Evolutionary conservation across 2,888 invertebrate species (phyloP).

Genomic region (Pristionchus japonicus): DNA sequence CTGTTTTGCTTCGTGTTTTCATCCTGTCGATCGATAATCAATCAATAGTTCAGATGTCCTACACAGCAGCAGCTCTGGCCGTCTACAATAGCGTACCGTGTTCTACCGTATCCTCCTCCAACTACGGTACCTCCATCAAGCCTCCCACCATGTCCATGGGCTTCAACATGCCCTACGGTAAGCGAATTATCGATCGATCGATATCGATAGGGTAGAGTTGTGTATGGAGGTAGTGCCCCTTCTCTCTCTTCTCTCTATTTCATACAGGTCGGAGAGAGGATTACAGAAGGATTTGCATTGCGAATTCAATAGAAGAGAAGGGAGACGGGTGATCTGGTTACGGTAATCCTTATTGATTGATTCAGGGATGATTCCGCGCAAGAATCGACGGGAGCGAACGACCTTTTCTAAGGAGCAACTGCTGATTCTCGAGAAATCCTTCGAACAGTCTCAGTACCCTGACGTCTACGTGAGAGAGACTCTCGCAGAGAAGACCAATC

Average conservation of each 20-base stretch:
- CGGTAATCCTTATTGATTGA: background rate
- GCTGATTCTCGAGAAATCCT: conserved; percentile 26
- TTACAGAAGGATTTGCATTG: conserved; percentile 46
- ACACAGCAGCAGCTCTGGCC: background rate
- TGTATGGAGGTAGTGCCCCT: background rate
- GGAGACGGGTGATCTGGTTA: background rate
- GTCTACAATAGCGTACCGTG: background rate
- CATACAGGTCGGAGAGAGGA: conserved; percentile 28
- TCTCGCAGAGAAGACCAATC: conserved; percentile 34
- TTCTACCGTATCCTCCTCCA: conserved; percentile 24
- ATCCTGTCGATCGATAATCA: background rate
- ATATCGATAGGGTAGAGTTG: background rate
- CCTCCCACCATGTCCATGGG: background rate
- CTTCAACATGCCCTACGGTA: conserved; percentile 35
- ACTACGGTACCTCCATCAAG: background rate
- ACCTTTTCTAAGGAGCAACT: conserved; percentile 41
- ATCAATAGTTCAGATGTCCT: background rate
- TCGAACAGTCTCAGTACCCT: conserved; percentile 45
- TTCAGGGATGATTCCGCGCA: conserved; percentile 41
- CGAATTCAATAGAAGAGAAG: conserved; percentile 20
- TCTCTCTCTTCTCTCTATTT: background rate
- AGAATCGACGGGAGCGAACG: conserved; percentile 41
- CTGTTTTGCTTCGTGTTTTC: background rate
- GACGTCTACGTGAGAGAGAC: conserved; percentile 43
- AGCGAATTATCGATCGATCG: conserved; percentile 1